A percentile compares a stretch with the other conserved stretches of the same genome.
Evolutionary conservation across 2,797 vertebrate genomes (phyloP).

Genomic region (Hydrolagus colliei): DNA sequence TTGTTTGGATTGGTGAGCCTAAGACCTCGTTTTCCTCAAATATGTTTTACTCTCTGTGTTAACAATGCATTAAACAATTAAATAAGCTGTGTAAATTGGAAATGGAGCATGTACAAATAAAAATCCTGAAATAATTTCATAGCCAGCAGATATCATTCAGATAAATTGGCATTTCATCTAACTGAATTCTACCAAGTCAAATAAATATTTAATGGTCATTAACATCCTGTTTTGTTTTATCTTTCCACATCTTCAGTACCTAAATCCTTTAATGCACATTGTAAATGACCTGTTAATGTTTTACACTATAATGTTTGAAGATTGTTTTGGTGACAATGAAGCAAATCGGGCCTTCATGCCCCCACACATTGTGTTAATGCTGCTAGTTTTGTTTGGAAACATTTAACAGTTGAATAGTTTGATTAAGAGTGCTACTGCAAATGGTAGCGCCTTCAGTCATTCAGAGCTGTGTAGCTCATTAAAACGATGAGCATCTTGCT

Average conservation of each 20-base stretch:
- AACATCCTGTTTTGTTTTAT: conserved; percentile 14
- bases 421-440: conserved; percentile 24
- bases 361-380: neutral
- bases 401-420: conserved; percentile 31
- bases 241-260: conserved; percentile 24
- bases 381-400: conserved; percentile 30
- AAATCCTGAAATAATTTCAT: neutral
- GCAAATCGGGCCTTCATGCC: conserved; percentile 16
- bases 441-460: conserved; percentile 27
- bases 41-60: neutral
- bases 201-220: conserved; percentile 28
- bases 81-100: no score
- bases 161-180: conserved; percentile 10
- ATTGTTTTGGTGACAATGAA: conserved; percentile 19
- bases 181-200: conserved; percentile 22
- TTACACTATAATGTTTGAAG: neutral
- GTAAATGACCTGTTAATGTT: conserved; percentile 26
- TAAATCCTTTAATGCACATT: conserved; percentile 10
- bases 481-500: conserved; percentile 24
- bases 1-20: no score
- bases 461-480: conserved; percentile 27
- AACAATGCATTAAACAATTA: neutral
- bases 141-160: conserved; percentile 9
- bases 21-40: neutral
- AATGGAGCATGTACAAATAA: conserved; percentile 9